Base-by-base conservation (phyloP, 1,140 invertebrate genomes). In the Bradynema listronoti region DNA sequence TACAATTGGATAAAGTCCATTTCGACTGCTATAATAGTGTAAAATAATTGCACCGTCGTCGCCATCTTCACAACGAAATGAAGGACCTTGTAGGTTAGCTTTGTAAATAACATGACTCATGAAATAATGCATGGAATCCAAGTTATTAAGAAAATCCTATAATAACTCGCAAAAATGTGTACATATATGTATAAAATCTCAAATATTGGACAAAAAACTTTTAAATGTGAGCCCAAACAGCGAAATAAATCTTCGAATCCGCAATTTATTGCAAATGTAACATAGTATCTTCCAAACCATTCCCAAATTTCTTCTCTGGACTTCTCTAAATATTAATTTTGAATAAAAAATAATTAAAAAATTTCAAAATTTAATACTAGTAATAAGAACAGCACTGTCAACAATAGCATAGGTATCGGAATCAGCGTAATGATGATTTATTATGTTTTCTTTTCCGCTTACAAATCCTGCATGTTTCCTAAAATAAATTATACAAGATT, bases 1-100 rank as follows among this genome's bases (percentile, higher is more conserved):
- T 19, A 80, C 80, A 55, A 80, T 79, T 6, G 79, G 79, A 58
- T 80, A 79, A 9, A 80, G 60, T 1, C 78, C 78, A 1, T 66
- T 65, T 25, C 80, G 56, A 16, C 64, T 62, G 1, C 75, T 79
- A 61, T 79, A 81, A 50, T 80, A 81, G 63, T 80, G 80, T 14
- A 80, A 56, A 11, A 64, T 68, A n/a, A 81, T 66, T 9, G 63
- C 63, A 4, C 71, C 77, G 43, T 80, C 77, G 6, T 51, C 56
- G 22, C 72, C 73, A 33, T 68, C 64, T 41, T 81, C 80, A 55
- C 78, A 79, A 47, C 80, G 66, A 43, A 69, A 71, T 69, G 61
- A 73, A 19, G 72, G 72, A 9, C 71, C 71, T 22, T 71, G 58
- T 6, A 73, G 61, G 58, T 74, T 73, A 3, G 71, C 72, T 47